Conservation (phyloP, 2,113 vertebrate genomes). For the Anarrhichthys ocellatus region DNA sequence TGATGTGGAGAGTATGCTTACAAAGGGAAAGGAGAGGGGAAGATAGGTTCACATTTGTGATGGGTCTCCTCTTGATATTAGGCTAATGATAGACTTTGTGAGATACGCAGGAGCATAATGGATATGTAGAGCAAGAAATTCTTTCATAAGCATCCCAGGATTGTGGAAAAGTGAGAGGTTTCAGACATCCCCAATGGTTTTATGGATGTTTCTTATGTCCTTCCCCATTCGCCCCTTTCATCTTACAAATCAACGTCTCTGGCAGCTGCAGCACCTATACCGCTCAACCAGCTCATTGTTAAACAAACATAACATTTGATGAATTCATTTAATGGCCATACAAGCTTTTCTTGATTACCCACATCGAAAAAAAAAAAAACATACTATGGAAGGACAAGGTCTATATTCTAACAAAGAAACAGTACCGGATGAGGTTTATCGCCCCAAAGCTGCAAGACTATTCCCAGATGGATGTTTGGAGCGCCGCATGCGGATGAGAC, state of each 20-base stretch:
- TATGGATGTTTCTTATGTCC: conserved; percentile 24
- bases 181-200: conserved; percentile 11
- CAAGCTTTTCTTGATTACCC: conserved; percentile 41
- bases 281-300: conserved; percentile 29
- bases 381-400: conserved; percentile 53
- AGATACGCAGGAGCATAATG: conserved; percentile 17
- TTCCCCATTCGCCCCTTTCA: not conserved
- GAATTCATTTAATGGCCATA: conserved; percentile 21
- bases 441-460: conserved; percentile 78
- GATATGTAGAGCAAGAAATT: conserved; percentile 32
- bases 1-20: conserved; percentile 64
- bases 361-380: conserved; percentile 31
- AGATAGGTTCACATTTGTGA: conserved; percentile 52
- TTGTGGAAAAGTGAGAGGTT: conserved; percentile 29
- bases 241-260: not conserved
- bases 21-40: conserved; percentile 44
- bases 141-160: conserved; percentile 25
- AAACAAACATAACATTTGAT: conserved; percentile 50
- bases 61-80: conserved; percentile 29
- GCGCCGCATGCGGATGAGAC: conserved; percentile 77
- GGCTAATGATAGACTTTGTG: conserved; percentile 46
- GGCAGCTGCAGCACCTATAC: not conserved
- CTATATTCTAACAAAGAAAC: conserved; percentile 63
- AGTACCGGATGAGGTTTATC: conserved; percentile 76
- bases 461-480: conserved; percentile 79